Base-by-base conservation (phyloP, 1,140 invertebrate species). In the Temnothorax nylanderi region DNA sequence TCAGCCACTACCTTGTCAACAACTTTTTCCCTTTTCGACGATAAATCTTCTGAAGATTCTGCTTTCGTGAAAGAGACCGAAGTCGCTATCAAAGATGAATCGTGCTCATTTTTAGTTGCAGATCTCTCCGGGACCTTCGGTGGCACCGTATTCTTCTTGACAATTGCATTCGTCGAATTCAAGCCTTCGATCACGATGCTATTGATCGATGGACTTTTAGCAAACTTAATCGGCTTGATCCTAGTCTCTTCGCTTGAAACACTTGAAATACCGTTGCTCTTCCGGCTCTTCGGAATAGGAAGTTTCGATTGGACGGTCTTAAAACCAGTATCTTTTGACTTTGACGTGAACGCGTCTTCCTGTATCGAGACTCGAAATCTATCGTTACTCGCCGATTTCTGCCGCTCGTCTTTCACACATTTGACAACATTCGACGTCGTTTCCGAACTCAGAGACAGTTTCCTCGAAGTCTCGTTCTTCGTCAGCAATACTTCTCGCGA, bases 401-500 rank as follows among this genome's bases (percentile, higher is more conserved):
- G 56, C 6, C n/a, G 82, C 11, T 69, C 26, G 69, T 87, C 64
- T 34, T 54, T 67, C 64, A 54, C 2, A 3, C 51, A 21, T 26
- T 60, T 75, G 2, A 54, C 21, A 2, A 41, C 7, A 5, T 56
- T 7, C 16, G 44, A 58, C 0, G 49, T 71, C 0, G 58, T 13
- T 2, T 72, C 75, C 0, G 62, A 87, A 26, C 65, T 81, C 58
- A 69, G n/a, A 18, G 90, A 90, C 0, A 92, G 8, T 44, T 91
- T 91, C 18, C 80, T 76, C 3, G 85, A 90, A 34, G 71, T 90
- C 77, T 91, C 92, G 47, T 89, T 90, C 13, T 92, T 93, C 58
- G 90, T 93, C 8, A 92, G 26, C 3, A 92, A 74, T 34, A 91
- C 76, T 81, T 93, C 87, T n/a, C 88, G 87, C 54, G 90, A 87